Base-by-base conservation (phyloP, 2,797 vertebrate species). In the Pangasius krempfi region DNA sequence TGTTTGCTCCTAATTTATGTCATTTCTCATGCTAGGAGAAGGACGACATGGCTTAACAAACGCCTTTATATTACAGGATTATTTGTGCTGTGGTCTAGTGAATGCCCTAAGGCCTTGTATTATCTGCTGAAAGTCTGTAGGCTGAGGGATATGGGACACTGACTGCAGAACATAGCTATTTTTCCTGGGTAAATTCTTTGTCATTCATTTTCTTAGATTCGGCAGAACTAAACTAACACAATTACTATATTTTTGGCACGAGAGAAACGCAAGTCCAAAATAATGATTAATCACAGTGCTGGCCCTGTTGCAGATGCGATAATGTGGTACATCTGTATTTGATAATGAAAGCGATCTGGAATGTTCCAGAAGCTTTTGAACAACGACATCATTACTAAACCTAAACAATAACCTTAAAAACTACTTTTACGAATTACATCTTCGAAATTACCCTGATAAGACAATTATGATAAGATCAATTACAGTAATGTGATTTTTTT, bases 71-170 rank as follows among this genome's bases (percentile, higher is more conserved):
- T 79, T 72, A 80, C 40, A 33, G 75, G 66, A 87, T 85, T 90
- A 75, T 87, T 85, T 84, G 30, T 60, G 66, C 82, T 86, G 78
- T 84, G 62, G 75, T 87, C 70, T 88, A 86, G 84, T 87, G 83
- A 86, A 66, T 89, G 64, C 83, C 44, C 47, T 54, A 62, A 50
- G 52, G 86, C 13, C 80, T 78, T 88, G 66, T 79, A 88, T 88
- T 79, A 80, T 54, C 79, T 85, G 73, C 66, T 30, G 88, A 87
- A 82, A 66, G 84, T 6, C 76, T 81, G 79, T 90, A 90, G 88
- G 90, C 89, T 91, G 88, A 40, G 87, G 91, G 95, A 94, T 96
- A 94, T 96, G 95, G 95, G 93, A 95, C 94, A 93, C 88, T 95
- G 94, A 90, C 93, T 93, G 92, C 84, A 76, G 93, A 94, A 94